A percentile compares a stretch with the other conserved stretches of the same genome.
phyloP scores from a whole-genome alignment of 2,888 invertebrate species.

The Salpingus planirostris region DNA sequence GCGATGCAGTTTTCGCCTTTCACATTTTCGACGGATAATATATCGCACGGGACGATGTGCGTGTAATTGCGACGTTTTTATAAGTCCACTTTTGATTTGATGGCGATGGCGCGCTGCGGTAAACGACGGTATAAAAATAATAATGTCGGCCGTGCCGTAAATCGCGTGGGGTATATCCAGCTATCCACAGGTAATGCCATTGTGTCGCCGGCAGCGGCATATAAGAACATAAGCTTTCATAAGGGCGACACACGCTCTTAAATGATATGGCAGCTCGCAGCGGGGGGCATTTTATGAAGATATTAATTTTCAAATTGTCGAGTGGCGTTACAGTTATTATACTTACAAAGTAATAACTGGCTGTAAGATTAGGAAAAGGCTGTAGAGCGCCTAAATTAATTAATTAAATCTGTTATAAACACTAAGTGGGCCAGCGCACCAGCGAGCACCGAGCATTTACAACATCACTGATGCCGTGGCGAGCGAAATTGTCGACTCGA shows the following conservation, averaged over 20 bases:
- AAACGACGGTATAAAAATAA: conserved; percentile 13
- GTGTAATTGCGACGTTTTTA: conserved; percentile 7
- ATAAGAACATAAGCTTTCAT: conserved; percentile 40
- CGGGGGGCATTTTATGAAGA: conserved; percentile 43
- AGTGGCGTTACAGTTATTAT: conserved; percentile 42
- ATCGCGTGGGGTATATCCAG: conserved; percentile 13
- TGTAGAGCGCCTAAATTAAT: conserved; percentile 41
- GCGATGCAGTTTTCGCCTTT: no score
- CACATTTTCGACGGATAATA: no score
- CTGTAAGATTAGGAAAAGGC: conserved; percentile 41
- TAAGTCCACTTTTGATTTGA: conserved; percentile 7
- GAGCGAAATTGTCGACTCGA: conserved; percentile 27
- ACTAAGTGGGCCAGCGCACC: conserved; percentile 35
- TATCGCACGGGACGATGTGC: no score
- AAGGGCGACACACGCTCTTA: conserved; percentile 35
- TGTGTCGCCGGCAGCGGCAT: conserved; percentile 21
- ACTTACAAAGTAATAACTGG: conserved; percentile 42
- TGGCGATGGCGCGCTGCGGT: conserved; percentile 10
- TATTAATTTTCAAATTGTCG: conserved; percentile 43
- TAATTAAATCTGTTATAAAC: conserved; percentile 44
- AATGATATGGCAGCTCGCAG: conserved; percentile 33
- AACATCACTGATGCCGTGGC: conserved; percentile 24
- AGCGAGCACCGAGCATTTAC: conserved; percentile 23
- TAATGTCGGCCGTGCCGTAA: conserved; percentile 10
- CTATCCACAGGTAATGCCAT: conserved; percentile 29